Evolutionary conservation across 2,888 invertebrate genomes (phyloP), one percentile per base, ranked within the genome.

Genomic region (Arrhopalites spinosus): DNA sequence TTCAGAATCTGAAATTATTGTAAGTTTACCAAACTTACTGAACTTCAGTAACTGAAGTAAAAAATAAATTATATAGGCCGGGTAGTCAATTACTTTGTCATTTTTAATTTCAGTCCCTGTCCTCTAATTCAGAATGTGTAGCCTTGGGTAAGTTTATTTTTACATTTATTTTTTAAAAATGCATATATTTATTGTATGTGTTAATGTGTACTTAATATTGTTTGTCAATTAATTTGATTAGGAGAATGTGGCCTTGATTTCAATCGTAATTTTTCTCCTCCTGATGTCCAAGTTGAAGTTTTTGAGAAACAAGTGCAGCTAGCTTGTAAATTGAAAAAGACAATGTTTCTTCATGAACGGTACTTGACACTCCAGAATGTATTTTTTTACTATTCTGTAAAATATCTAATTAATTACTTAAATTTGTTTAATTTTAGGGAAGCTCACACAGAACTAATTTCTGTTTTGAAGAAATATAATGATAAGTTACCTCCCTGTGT

Each of bases 221-320:
- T 36, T 36, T 36, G 36, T 36, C 36, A 36, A 3, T 36, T 11
- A 7, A 36, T n/a, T n/a, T n/a, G n/a, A n/a, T n/a, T 36, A 56
- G 96, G 96, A 25, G 96, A 96, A 86, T 96, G 96, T 86, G 96
- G 96, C 47, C 89, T 97, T 81, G 96, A 97, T 88, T 96, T 94
- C 86, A 95, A 93, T 86, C 91, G 95, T 84, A 95, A 96, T 86
- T 96, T 96, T 87, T 96, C 96, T 11, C 94, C 95, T 84, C 95
- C 93, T 5, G 91, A 91, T 78, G 91, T 92, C 81, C 97, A 97
- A 87, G 88, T 92, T 80, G 89, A 91, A 79, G 95, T 94, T 67
- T 96, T 96, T 85, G 91, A 92, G 84, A 92, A 94, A 86, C 86
- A 93, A 92, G 90, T 93, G 69, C 90, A 93, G 86, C 88, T 97